These are phyloP conservation scores for Peromyscus californicus DNA, from an alignment of 2,113 vertebrate species.

Conservation along the genomic window DNA sequence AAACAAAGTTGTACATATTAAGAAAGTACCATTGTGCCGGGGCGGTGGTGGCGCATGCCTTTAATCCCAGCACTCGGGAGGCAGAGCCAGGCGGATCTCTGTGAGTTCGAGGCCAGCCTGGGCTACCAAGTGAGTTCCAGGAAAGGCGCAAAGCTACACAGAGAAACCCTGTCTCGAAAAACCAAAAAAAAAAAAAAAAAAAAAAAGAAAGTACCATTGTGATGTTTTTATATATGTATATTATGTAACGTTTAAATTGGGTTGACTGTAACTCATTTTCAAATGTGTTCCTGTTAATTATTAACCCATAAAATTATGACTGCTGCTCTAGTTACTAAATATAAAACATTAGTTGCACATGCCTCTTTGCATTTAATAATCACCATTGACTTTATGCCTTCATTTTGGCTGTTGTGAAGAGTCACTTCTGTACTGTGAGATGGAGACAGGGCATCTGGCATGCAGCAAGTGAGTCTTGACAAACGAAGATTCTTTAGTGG, in stretches of 20 bases:
- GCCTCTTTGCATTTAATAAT: background rate
- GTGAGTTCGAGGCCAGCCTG: too few species aligned
- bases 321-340: conserved; percentile 64
- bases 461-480: background rate
- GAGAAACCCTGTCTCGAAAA: too few species aligned
- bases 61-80: too few species aligned
- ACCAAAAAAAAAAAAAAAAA: too few species aligned
- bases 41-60: too few species aligned
- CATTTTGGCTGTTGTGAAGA: background rate
- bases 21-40: background rate
- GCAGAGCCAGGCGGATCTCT: too few species aligned
- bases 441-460: background rate
- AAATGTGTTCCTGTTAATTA: conserved; percentile 36
- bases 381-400: background rate
- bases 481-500: background rate
- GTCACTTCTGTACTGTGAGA: background rate
- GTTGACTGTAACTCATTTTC: conserved; percentile 27
- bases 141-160: too few species aligned
- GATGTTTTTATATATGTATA: background rate
- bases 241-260: background rate
- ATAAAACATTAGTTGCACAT: conserved; percentile 64
- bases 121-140: too few species aligned
- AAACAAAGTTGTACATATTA: background rate
- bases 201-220: background rate
- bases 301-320: conserved; percentile 61